phyloP scores from a whole-genome alignment of 2,797 vertebrate genomes.

The Heliangelus exortis region DNA sequence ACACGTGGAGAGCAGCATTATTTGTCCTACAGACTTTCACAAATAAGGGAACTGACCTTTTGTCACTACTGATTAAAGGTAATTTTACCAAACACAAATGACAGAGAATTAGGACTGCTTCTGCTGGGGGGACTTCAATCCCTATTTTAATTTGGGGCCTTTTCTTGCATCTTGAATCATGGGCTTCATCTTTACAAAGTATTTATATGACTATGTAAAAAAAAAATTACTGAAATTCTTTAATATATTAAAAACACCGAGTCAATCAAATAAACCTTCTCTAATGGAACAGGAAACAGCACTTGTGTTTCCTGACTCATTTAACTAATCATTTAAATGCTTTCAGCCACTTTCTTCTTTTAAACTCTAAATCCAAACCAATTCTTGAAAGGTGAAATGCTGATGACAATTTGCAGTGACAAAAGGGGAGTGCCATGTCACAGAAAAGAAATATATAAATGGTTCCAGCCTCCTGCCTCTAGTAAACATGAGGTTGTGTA shows the following conservation, averaged over 20 bases:
- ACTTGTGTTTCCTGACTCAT: background rate
- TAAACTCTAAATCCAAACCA: slow-evolving; percentile 33
- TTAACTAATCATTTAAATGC: background rate
- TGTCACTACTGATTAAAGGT: background rate
- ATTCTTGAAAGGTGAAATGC: background rate
- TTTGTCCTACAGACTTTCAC: background rate
- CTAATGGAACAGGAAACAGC: background rate
- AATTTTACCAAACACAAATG: slow-evolving; percentile 23
- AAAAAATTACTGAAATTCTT: background rate
- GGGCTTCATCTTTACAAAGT: slow-evolving; percentile 5
- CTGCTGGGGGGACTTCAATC: background rate
- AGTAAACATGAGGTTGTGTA: background rate
- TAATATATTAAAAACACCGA: slow-evolving; percentile 5
- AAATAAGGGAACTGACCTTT: background rate
- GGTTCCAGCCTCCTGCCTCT: background rate
- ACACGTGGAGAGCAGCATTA: background rate
- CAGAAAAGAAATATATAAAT: background rate
- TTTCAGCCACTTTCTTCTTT: background rate
- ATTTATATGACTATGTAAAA: slow-evolving; percentile 7
- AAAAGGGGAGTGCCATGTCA: background rate
- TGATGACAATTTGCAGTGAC: background rate
- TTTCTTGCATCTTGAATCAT: slow-evolving; percentile 20
- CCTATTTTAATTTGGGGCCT: slow-evolving; percentile 50
- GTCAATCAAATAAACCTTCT: slow-evolving; percentile 9
- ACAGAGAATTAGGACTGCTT: slow-evolving; percentile 30